Evolutionary conservation across 2,888 invertebrate genomes (phyloP).

Genomic region (Epinotia ramella): DNA sequence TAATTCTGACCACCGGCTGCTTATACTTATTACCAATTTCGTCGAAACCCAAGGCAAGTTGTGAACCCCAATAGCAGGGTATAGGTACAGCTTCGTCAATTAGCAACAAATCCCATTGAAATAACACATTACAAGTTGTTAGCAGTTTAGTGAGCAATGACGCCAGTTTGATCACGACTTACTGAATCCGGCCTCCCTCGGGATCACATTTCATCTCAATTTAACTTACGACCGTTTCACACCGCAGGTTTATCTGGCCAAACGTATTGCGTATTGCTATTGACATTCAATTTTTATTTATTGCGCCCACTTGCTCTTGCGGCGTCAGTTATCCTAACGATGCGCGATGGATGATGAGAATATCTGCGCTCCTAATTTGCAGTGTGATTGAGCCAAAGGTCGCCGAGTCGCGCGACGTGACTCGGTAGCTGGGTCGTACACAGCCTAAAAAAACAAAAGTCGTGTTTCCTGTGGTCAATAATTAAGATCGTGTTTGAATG

Average conservation of each 20-base stretch:
- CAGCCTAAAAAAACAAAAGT: too few species aligned
- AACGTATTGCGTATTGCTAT: not conserved
- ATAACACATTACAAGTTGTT: conserved; percentile 48
- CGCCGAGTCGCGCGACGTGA: not conserved
- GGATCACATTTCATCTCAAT: conserved; percentile 69
- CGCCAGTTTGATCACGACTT: conserved; percentile 64
- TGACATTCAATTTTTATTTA: not conserved
- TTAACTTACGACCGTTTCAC: conserved; percentile 58
- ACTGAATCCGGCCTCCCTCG: conserved; percentile 55
- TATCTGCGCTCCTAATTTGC: too few species aligned
- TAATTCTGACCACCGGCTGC: not conserved
- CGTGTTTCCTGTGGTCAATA: too few species aligned
- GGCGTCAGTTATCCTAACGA: not conserved
- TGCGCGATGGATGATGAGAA: too few species aligned
- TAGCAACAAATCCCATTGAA: conserved; percentile 44
- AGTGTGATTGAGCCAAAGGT: too few species aligned
- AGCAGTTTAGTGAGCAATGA: conserved; percentile 54
- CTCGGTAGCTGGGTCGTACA: not conserved
- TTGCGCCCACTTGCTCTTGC: not conserved
- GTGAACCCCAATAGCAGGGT: not conserved
- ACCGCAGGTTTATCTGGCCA: not conserved
- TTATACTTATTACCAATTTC: not conserved
- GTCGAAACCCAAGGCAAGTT: not conserved
- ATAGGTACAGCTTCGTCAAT: conserved; percentile 28
- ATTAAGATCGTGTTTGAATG: too few species aligned